These are phyloP conservation scores for Poecilobothrus nobilitatus DNA, from an alignment of 2,888 invertebrate species.

Conservation along the genomic window DNA sequence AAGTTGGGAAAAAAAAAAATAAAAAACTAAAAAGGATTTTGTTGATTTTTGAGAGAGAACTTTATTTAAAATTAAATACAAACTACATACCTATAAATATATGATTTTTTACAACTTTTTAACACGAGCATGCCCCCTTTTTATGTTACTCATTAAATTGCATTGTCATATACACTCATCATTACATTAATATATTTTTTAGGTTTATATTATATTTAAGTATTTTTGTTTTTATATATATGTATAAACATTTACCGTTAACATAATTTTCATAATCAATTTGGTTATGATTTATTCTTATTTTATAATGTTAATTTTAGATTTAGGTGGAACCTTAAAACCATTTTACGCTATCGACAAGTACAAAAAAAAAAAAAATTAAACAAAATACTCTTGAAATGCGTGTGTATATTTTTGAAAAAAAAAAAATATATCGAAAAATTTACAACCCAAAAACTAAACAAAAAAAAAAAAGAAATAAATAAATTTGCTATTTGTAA, in stretches of 20 bases:
- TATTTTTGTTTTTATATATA: not conserved
- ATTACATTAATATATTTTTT: not conserved
- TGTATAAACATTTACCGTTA: not conserved
- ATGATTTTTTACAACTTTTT: not conserved
- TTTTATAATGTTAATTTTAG: not conserved
- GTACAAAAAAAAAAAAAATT: not conserved
- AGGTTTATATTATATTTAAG: not conserved
- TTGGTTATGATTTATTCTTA: not conserved
- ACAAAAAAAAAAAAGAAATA: too few species aligned
- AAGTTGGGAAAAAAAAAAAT: too few species aligned
- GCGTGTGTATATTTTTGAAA: not conserved
- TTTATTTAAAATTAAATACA: not conserved
- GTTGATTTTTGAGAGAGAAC: not conserved
- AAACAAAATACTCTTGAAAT: not conserved
- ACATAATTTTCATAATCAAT: conserved; percentile 4
- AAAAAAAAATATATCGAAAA: too few species aligned
- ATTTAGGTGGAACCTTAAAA: not conserved
- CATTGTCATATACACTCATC: not conserved
- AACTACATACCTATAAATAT: not conserved
- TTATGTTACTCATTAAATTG: not conserved
- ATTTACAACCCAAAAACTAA: too few species aligned
- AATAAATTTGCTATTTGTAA: too few species aligned
- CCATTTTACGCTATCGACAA: not conserved
- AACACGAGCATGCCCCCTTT: conserved; percentile 1
- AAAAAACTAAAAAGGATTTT: not conserved